Evolutionary conservation across 1,140 invertebrate genomes (phyloP), one percentile per base, ranked within the genome.

Genomic region (Arion vulgaris): DNA sequence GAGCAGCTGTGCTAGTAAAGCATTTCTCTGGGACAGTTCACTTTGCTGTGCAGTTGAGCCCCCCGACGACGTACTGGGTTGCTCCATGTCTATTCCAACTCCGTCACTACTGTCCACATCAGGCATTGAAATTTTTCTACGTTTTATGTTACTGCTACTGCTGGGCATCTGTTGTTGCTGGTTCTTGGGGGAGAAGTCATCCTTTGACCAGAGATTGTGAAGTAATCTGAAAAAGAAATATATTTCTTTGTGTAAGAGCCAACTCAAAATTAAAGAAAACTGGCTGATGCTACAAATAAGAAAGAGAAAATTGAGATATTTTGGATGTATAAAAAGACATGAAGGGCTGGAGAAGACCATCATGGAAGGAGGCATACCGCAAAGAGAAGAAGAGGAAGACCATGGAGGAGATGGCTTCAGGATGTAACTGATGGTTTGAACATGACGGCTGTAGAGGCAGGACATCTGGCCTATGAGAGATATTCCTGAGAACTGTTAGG

Each of bases 1-100:
- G 87, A 98, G 92, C 80, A 98, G 91, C 69, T 95, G 95, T 19
- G 96, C 96, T 83, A 98, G 93, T 94, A 98, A 96, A 87, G 96
- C 95, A 92, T 98, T 98, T 88, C 95, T 95, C 90, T 96, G 94
- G 91, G 95, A 96, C 32, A 93, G 82, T 75, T 77, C 86, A 51
- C 83, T 84, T 53, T 83, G 82, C n/a, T 53, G 72, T 7, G 51
- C 36, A 38, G 34, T 36, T 0, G 32, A 19, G 1, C 41, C 83
- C 62, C 82, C 78, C 19, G 81, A 75, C 28, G 84, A 73, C 28
- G 82, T 85, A 26, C 82, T 83, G 32, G 86, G 82, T n/a, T n/a
- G n/a, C n/a, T 89, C 88, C 23, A 73, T 82, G 36, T 90, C 89
- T 69, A 81, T 68, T 7, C 71, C 51, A n/a, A 81, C 71, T 23